These are phyloP conservation scores for Crepidodera aurea DNA, from an alignment of 2,888 invertebrate genomes.

Conservation along the genomic window DNA sequence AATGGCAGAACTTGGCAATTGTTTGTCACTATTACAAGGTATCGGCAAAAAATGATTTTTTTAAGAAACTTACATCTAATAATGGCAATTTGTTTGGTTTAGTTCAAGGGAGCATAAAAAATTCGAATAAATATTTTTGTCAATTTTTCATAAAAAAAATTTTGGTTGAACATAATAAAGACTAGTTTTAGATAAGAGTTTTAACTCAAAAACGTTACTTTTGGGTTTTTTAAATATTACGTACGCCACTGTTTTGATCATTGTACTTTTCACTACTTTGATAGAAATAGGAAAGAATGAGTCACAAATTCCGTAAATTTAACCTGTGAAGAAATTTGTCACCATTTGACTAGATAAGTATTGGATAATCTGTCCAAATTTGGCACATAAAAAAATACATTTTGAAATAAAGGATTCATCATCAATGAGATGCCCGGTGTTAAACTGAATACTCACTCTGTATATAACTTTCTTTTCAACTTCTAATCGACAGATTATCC, in stretches of 20 bases:
- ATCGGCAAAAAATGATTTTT: conserved; percentile 9
- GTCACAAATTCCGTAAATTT: neutral
- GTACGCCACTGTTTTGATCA: too few relatives aligned
- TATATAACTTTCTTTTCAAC: neutral
- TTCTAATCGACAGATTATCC: neutral
- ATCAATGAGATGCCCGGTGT: too few relatives aligned
- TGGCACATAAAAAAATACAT: neutral
- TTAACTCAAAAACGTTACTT: neutral
- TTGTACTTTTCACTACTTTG: too few relatives aligned
- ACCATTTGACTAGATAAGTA: conserved; percentile 11
- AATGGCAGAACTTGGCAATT: neutral
- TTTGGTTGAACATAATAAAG: neutral
- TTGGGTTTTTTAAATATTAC: too few relatives aligned
- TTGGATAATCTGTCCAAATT: neutral
- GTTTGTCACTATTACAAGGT: conserved; percentile 22
- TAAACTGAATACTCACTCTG: too few relatives aligned
- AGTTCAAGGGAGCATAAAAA: conserved; percentile 4
- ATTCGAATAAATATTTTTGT: conserved; percentile 12
- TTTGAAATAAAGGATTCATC: too few relatives aligned
- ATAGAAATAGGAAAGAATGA: neutral
- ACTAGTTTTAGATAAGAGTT: neutral
- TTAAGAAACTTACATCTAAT: conserved; percentile 25
- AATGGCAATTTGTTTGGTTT: conserved; percentile 30
- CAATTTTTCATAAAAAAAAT: conserved; percentile 3
- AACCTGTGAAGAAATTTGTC: neutral